Evolutionary conservation across 2,888 invertebrate species (phyloP).

Genomic region (Dolomedes plantarius): DNA sequence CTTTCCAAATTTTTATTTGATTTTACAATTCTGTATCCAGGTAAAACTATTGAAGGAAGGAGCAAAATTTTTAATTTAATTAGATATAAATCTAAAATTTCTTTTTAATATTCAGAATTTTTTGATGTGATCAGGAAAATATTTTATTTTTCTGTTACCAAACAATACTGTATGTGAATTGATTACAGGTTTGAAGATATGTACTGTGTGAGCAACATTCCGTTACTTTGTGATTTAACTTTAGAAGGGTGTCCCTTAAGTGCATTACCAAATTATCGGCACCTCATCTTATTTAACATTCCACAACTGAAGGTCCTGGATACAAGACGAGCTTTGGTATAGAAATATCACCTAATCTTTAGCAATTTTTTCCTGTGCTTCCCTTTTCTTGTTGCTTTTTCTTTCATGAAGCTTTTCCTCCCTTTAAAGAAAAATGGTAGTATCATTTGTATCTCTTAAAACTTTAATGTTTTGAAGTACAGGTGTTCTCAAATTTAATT

Average conservation of each 20-base stretch:
- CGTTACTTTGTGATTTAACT: constrained; percentile 87
- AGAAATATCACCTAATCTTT: constrained; percentile 11
- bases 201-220: constrained; percentile 86
- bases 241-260: constrained; percentile 79
- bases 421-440: neutral
- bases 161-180: constrained; percentile 58
- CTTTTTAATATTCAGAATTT: no score
- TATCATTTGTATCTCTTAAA: no score
- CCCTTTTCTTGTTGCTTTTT: neutral
- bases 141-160: neutral
- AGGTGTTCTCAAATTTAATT: constrained; percentile 9
- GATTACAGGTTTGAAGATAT: constrained; percentile 87
- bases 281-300: constrained; percentile 61
- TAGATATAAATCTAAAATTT: no score
- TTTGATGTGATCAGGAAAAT: no score
- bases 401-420: neutral
- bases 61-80: no score
- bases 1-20: no score
- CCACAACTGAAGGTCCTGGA: constrained; percentile 68
- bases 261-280: constrained; percentile 66
- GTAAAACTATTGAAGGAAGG: no score
- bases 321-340: constrained; percentile 69
- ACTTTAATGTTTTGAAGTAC: neutral
- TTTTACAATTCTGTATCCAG: no score
- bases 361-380: neutral